Evolutionary conservation across 2,113 vertebrate species (phyloP).

Genomic region (Porphyrio hochstetteri): DNA sequence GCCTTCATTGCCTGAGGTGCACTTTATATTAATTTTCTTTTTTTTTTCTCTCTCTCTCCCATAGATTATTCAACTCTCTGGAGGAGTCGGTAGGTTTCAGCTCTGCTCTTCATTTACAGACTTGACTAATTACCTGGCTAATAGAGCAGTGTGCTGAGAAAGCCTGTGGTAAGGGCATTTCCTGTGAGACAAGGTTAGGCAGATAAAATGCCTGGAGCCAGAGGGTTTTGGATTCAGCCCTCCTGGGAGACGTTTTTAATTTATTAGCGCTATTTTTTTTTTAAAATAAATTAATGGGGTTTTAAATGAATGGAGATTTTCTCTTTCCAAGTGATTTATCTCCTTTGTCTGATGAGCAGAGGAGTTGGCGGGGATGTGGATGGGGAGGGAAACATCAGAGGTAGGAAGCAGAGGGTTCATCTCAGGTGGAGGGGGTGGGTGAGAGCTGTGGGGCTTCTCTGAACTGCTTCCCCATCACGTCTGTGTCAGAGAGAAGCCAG

Average conservation of each 20-base stretch:
- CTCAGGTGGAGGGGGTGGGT: background rate
- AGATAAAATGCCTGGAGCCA: conserved; percentile 35
- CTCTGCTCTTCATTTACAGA: conserved; percentile 32
- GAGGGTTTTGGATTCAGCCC: conserved; percentile 9
- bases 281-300: background rate
- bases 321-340: conserved; percentile 55
- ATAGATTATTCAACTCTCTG: background rate
- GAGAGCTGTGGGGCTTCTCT: background rate
- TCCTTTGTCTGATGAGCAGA: background rate
- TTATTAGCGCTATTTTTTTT: conserved; percentile 25
- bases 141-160: background rate
- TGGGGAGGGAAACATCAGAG: background rate
- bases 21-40: conserved; percentile 2
- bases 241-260: conserved; percentile 32
- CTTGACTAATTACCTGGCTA: conserved; percentile 28
- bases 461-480: background rate
- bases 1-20: conserved; percentile 5
- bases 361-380: background rate
- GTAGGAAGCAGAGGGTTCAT: background rate
- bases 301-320: conserved; percentile 2
- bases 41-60: background rate
- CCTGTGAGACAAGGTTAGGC: conserved; percentile 61
- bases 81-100: background rate
- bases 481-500: accelerated
- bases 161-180: conserved; percentile 53